Evolutionary conservation across 1,140 invertebrate genomes (phyloP).

Genomic region (Acromyrmex charruanus): DNA sequence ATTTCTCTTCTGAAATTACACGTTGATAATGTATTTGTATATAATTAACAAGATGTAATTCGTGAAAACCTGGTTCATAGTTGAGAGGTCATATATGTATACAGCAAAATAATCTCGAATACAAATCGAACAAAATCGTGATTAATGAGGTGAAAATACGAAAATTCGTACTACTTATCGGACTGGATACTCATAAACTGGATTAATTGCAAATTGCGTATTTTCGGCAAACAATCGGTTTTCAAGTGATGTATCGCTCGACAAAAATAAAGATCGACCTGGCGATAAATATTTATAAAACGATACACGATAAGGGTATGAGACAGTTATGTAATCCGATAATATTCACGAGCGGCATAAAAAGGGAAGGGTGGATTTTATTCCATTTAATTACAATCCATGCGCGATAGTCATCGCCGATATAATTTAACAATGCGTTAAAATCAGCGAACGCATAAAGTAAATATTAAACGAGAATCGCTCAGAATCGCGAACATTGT

Average conservation of each 20-base stretch:
- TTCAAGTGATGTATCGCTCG: constrained; percentile 29
- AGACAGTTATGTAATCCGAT: constrained; percentile 2
- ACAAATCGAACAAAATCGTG: constrained; percentile 24
- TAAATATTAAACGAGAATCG: constrained; percentile 46
- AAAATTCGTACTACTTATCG: constrained; percentile 44
- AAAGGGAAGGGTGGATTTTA: constrained; percentile 22
- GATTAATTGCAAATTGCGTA: constrained; percentile 46
- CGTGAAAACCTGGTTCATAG: not conserved
- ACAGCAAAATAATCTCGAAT: not conserved
- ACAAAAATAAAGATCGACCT: constrained; percentile 36
- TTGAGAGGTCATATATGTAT: not conserved
- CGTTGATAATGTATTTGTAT: constrained; percentile 12
- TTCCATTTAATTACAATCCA: constrained; percentile 33
- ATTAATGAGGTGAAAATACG: constrained; percentile 35
- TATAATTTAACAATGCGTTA: constrained; percentile 24
- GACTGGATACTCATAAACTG: constrained; percentile 5
- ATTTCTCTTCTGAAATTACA: not conserved
- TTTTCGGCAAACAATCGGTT: constrained; percentile 44
- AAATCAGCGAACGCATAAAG: not conserved
- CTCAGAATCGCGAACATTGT: constrained; percentile 16
- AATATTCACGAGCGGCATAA: constrained; percentile 24
- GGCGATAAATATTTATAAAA: constrained; percentile 49
- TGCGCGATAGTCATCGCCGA: constrained; percentile 7
- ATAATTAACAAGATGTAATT: constrained; percentile 37
- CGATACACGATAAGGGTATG: not conserved